Conservation (phyloP, 2,888 invertebrate species). For the Agrilus biguttatus region DNA sequence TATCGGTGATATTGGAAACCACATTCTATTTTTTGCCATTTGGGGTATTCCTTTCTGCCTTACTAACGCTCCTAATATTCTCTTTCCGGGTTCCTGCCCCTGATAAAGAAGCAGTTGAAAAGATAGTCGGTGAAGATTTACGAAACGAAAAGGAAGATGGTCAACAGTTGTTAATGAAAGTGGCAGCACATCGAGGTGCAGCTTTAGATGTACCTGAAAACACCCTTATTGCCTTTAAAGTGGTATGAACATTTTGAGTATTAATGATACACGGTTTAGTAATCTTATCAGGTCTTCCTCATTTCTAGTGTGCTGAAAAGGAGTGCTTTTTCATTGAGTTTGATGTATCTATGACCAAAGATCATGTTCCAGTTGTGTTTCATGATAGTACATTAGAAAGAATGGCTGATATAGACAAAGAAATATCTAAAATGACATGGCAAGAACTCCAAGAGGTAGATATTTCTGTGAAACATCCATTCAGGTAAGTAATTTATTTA, state of each 20-base stretch:
- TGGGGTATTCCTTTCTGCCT: conserved; percentile 19
- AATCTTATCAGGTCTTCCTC: background rate
- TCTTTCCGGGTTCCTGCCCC: conserved; percentile 39
- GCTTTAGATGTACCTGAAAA: conserved; percentile 70
- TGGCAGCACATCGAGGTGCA: conserved; percentile 63
- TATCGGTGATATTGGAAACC: conserved; percentile 19
- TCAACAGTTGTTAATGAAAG: conserved; percentile 37
- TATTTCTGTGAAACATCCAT: conserved; percentile 54
- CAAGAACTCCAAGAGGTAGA: conserved; percentile 47
- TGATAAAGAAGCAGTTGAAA: conserved; percentile 32
- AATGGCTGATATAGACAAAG: conserved; percentile 39
- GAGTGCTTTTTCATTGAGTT: conserved; percentile 66
- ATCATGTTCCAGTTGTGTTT: conserved; percentile 59
- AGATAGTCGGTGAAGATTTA: conserved; percentile 31
- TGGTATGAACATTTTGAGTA: conserved; percentile 29
- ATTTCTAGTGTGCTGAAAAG: conserved; percentile 48
- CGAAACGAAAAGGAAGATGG: conserved; percentile 32
- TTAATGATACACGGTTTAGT: background rate
- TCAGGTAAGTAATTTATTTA: conserved; percentile 33
- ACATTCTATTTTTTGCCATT: conserved; percentile 20
- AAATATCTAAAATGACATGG: conserved; percentile 44
- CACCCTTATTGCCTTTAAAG: conserved; percentile 55
- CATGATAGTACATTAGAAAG: conserved; percentile 62
- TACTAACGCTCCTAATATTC: conserved; percentile 22
- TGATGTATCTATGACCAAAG: conserved; percentile 58